A percentile compares a stretch with the other conserved stretches of the same genome.
phyloP scores from a whole-genome alignment of 2,113 vertebrate genomes.

The Lycaon pictus region DNA sequence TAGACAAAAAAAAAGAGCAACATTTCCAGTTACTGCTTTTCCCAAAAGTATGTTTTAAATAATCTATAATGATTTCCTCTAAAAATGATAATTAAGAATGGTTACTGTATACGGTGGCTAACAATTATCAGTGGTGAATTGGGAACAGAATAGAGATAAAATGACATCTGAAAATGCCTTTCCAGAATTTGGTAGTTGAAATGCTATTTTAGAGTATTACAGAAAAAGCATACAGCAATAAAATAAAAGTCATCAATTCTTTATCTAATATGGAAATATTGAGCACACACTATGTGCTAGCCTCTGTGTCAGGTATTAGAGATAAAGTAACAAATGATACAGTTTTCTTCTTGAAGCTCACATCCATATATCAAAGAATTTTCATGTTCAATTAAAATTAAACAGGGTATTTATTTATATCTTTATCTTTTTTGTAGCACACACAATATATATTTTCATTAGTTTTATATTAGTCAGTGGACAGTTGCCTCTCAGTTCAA shows the following conservation, averaged over 20 bases:
- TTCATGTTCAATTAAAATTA: slow-evolving; percentile 39
- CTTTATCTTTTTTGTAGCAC: neutral
- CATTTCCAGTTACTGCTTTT: neutral
- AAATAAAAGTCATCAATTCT: neutral
- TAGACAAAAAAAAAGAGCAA: neutral
- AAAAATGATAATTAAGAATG: neutral
- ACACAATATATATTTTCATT: neutral
- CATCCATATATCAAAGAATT: neutral
- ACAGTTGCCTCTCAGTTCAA: neutral
- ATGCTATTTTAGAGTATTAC: slow-evolving; percentile 9
- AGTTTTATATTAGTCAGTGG: neutral
- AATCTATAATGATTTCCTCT: neutral
- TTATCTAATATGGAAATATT: neutral
- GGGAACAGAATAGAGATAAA: neutral
- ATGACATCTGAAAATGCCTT: neutral
- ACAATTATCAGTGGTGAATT: neutral
- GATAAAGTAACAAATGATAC: neutral
- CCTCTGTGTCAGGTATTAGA: neutral
- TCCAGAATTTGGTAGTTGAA: neutral
- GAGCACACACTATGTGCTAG: neutral
- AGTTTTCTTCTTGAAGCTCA: neutral
- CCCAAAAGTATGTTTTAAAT: neutral
- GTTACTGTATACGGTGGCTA: neutral
- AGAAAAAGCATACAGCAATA: neutral
- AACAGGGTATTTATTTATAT: neutral